Conservation (phyloP, 2,797 vertebrate genomes). For the Paedocypris micromegethes region DNA sequence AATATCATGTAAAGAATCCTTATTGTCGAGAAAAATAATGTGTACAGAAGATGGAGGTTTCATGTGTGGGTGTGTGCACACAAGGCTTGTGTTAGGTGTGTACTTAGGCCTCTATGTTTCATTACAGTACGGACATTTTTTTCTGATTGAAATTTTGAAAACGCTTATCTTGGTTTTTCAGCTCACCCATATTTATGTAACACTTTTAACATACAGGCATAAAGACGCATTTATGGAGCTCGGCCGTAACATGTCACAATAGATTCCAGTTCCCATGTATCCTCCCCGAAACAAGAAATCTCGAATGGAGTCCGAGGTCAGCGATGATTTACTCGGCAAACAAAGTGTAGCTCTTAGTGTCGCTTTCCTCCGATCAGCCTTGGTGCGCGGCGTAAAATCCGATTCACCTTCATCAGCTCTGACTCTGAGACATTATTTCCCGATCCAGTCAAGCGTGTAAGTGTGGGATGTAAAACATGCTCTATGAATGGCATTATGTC, state of each 20-base stretch:
- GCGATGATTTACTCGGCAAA: slow-evolving; percentile 42
- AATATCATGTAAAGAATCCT: no score
- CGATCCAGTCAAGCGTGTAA: slow-evolving; percentile 30
- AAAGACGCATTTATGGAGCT: no score
- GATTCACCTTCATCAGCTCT: slow-evolving; percentile 18
- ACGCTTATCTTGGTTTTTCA: no score
- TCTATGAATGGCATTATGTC: slow-evolving; percentile 17
- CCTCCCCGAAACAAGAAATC: slow-evolving; percentile 36
- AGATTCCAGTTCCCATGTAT: slow-evolving; percentile 33
- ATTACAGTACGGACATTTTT: no score
- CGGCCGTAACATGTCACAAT: neutral
- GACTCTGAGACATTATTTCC: slow-evolving; percentile 30
- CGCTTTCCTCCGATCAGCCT: slow-evolving; percentile 20
- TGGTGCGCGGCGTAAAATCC: neutral
- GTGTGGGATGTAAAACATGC: slow-evolving; percentile 30
- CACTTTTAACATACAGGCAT: no score
- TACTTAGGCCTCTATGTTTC: no score
- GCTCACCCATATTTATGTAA: no score
- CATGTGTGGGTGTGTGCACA: no score
- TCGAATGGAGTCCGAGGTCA: slow-evolving; percentile 45
- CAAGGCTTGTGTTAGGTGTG: no score
- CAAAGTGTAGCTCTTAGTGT: slow-evolving; percentile 38
- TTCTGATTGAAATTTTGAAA: no score
- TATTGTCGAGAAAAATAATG: no score
- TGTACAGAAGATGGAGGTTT: no score